phyloP scores from a whole-genome alignment of 1,140 invertebrate genomes.

The Galleria mellonella region DNA sequence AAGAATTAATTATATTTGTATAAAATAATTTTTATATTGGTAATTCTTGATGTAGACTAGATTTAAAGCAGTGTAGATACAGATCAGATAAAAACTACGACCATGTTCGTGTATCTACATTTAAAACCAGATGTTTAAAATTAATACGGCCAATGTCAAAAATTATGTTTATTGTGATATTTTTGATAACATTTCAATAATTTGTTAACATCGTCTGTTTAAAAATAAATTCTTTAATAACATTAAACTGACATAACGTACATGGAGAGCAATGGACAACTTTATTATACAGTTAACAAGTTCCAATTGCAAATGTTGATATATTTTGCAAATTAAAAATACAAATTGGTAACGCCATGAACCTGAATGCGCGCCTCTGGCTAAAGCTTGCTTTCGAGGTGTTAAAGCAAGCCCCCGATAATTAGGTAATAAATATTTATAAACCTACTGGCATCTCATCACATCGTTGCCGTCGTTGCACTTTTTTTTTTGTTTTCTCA shows the following conservation, averaged over 20 bases:
- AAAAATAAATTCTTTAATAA: too few species aligned
- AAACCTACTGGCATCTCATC: slow-evolving; percentile 39
- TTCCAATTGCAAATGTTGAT: slow-evolving; percentile 11
- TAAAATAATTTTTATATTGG: not conserved
- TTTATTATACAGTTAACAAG: slow-evolving; percentile 39
- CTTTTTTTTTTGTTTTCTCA: slow-evolving; percentile 30
- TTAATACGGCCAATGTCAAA: too few species aligned
- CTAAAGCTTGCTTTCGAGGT: slow-evolving; percentile 27
- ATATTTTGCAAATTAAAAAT: slow-evolving; percentile 16
- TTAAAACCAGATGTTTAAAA: not conserved
- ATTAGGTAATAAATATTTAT: slow-evolving; percentile 69
- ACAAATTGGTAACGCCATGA: slow-evolving; percentile 19
- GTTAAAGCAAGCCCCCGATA: slow-evolving; percentile 42
- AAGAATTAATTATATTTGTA: not conserved
- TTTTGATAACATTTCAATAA: too few species aligned
- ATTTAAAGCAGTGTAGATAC: slow-evolving; percentile 11
- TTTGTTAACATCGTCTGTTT: too few species aligned
- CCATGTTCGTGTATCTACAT: slow-evolving; percentile 1
- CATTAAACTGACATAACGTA: slow-evolving; percentile 8
- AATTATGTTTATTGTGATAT: too few species aligned
- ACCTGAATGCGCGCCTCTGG: slow-evolving; percentile 22
- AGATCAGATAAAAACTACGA: slow-evolving; percentile 4
- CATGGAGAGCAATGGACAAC: slow-evolving; percentile 36
- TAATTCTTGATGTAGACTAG: not conserved
- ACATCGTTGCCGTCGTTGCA: slow-evolving; percentile 16